phyloP scores from a whole-genome alignment of 2,888 invertebrate species.

The Cosmia trapezina region DNA sequence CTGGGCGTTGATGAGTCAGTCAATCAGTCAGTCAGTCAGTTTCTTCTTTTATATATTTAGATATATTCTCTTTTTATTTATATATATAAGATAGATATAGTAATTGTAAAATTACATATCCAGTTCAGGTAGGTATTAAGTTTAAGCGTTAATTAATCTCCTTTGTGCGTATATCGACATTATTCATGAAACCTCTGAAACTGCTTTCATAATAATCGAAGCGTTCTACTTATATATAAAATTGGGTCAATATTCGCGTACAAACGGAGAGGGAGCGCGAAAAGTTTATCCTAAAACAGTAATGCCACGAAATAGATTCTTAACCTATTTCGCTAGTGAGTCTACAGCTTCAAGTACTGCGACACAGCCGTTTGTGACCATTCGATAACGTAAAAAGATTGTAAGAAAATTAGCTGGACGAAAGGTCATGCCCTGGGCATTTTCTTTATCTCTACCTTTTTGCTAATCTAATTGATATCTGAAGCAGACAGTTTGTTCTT shows the following conservation, averaged over 20 bases:
- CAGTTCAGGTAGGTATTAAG: background rate
- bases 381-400: conserved; percentile 63
- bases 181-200: conserved; percentile 28
- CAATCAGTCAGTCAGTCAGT: too few relatives aligned
- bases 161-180: conserved; percentile 21
- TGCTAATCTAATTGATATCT: conserved; percentile 41
- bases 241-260: conserved; percentile 70
- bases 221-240: conserved; percentile 59
- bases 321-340: conserved; percentile 67
- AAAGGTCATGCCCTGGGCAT: conserved; percentile 22
- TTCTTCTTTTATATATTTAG: too few relatives aligned
- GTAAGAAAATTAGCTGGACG: conserved; percentile 50
- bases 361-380: conserved; percentile 56
- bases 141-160: conserved; percentile 18
- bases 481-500: conserved; percentile 9
- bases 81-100: too few relatives aligned
- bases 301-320: conserved; percentile 68
- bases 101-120: background rate
- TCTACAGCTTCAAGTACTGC: conserved; percentile 55
- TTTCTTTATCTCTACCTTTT: conserved; percentile 33
- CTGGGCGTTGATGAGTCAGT: too few relatives aligned
- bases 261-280: conserved; percentile 64
- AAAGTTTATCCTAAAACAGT: conserved; percentile 70
- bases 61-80: too few relatives aligned
- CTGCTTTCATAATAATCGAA: conserved; percentile 55